Conservation (phyloP, 2,888 invertebrate species). For the Marasmarcha lunaedactyla region DNA sequence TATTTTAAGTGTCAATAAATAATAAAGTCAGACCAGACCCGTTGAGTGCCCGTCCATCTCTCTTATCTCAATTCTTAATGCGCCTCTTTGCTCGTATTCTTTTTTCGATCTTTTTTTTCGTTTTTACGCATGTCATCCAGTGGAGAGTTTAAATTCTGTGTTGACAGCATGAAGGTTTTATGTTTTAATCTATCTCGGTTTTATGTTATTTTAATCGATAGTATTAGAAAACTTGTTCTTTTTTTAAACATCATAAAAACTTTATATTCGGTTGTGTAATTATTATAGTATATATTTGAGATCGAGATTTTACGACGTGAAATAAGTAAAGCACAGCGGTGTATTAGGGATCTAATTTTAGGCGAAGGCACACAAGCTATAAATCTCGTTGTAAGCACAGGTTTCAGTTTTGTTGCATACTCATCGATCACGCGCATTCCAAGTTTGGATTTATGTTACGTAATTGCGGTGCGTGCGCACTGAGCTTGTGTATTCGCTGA, state of each 20-base stretch:
- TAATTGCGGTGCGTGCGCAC: slow-evolving; percentile 52
- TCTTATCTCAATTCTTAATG: slow-evolving; percentile 69
- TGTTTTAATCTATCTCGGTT: slow-evolving; percentile 66
- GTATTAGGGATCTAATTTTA: too few relatives aligned
- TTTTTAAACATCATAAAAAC: slow-evolving; percentile 22
- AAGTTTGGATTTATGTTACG: slow-evolving; percentile 56
- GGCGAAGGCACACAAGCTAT: too few relatives aligned
- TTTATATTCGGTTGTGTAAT: slow-evolving; percentile 29
- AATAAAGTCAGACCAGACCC: slow-evolving; percentile 58
- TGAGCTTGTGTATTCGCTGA: slow-evolving; percentile 20
- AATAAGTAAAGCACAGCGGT: too few relatives aligned
- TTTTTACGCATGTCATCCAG: slow-evolving; percentile 52
- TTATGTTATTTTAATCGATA: slow-evolving; percentile 49
- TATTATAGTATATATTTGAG: too few relatives aligned
- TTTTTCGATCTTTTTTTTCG: slow-evolving; percentile 44
- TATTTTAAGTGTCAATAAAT: slow-evolving; percentile 71
- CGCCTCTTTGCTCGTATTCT: slow-evolving; percentile 63
- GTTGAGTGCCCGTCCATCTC: slow-evolving; percentile 68
- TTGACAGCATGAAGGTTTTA: slow-evolving; percentile 64
- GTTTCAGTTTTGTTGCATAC: slow-evolving; percentile 4
- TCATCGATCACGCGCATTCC: slow-evolving; percentile 55
- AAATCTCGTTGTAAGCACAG: background rate
- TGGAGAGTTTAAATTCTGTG: slow-evolving; percentile 59
- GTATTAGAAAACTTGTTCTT: slow-evolving; percentile 33
- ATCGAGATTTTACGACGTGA: slow-evolving; percentile 5